Conservation (phyloP, 1,140 invertebrate genomes). For the Cepaea nemoralis region DNA sequence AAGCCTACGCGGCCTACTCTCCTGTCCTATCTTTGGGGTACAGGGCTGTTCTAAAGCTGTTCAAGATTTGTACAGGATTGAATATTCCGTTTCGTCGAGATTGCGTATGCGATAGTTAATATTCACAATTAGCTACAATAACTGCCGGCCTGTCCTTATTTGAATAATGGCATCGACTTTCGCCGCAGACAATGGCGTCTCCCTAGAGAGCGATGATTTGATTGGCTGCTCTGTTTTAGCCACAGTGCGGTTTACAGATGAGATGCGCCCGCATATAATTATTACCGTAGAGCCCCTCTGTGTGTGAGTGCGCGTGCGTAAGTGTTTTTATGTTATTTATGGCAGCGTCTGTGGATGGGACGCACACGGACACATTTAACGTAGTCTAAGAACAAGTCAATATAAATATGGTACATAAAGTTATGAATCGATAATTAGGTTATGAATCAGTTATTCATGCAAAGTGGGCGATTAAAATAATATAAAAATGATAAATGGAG, state of each 20-base stretch:
- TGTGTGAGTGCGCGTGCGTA: constrained; percentile 12
- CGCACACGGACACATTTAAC: too few species aligned
- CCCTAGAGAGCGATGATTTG: constrained; percentile 7
- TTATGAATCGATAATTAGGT: too few species aligned
- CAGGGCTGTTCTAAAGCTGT: too few species aligned
- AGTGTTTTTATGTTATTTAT: constrained; percentile 8
- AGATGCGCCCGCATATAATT: neutral
- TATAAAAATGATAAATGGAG: too few species aligned
- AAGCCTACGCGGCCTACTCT: too few species aligned
- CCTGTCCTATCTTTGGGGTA: too few species aligned
- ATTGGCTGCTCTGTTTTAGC: constrained; percentile 2
- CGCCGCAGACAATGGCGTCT: neutral
- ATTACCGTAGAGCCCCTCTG: neutral
- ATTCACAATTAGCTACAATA: constrained; percentile 6
- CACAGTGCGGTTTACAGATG: constrained; percentile 6
- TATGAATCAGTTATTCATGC: too few species aligned
- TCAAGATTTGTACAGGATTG: neutral
- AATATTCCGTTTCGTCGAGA: neutral
- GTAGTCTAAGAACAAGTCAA: too few species aligned
- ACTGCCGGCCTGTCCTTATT: neutral
- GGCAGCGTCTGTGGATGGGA: too few species aligned
- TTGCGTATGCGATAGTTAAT: constrained; percentile 8
- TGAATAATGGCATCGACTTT: constrained; percentile 8
- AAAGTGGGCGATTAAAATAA: too few species aligned
- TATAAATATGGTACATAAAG: too few species aligned